phyloP scores from a whole-genome alignment of 37 sponge, comb jelly and placozoan genomes.

The Hexactinellida sp. region DNA sequence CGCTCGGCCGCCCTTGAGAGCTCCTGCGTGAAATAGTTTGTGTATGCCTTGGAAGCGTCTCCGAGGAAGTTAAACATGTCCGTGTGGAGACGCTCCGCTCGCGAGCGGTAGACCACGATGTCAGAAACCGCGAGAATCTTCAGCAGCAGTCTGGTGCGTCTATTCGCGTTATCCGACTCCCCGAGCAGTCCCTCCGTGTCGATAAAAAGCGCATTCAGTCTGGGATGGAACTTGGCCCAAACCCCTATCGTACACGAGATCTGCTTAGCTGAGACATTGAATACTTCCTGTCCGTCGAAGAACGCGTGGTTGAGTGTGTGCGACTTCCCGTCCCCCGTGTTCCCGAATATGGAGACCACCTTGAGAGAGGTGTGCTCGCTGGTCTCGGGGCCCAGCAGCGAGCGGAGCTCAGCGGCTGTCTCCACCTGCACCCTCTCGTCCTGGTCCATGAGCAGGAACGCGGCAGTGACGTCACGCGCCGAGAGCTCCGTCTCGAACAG shows the following conservation, averaged over 20 bases:
- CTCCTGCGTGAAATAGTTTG: constrained; percentile 60
- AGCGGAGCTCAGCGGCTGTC: background rate
- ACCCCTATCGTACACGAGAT: constrained; percentile 74
- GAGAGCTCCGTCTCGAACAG: background rate
- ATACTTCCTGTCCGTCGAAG: constrained; percentile 65
- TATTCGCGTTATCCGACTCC: constrained; percentile 44
- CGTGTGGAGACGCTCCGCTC: constrained; percentile 83
- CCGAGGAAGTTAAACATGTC: constrained; percentile 81
- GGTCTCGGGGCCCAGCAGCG: background rate
- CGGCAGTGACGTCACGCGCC: background rate
- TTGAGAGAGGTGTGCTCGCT: constrained; percentile 35
- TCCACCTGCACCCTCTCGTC: background rate
- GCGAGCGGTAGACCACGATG: constrained; percentile 68
- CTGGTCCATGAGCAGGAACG: constrained; percentile 7
- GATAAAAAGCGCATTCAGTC: constrained; percentile 42
- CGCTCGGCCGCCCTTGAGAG: constrained; percentile 37
- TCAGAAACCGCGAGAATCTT: constrained; percentile 91
- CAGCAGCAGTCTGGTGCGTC: constrained; percentile 57
- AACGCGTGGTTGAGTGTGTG: constrained; percentile 82
- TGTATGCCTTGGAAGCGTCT: constrained; percentile 76
- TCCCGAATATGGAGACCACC: constrained; percentile 90
- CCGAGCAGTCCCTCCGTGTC: constrained; percentile 90
- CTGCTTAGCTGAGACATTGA: constrained; percentile 49
- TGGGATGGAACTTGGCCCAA: constrained; percentile 66
- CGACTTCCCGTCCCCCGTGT: constrained; percentile 94